Evolutionary conservation across 2,888 invertebrate genomes (phyloP).

Genomic region (Lycocerus yunnanus): DNA sequence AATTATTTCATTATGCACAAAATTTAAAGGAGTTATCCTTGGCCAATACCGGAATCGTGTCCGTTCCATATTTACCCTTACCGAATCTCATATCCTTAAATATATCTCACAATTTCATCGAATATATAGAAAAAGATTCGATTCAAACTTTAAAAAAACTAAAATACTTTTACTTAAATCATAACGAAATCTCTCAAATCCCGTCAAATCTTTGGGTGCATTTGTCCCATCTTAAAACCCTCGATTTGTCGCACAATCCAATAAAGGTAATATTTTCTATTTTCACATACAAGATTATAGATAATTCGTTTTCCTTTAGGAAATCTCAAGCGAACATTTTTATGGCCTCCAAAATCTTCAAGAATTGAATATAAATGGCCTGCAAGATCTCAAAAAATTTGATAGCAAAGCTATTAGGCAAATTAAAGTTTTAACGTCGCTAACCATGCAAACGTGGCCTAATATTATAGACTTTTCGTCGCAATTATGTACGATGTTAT

Average conservation of each 20-base stretch:
- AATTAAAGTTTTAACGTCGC: slow-evolving; percentile 70
- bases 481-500: slow-evolving; percentile 72
- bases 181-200: slow-evolving; percentile 76
- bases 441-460: slow-evolving; percentile 76
- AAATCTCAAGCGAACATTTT: slow-evolving; percentile 73
- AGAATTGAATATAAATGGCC: slow-evolving; percentile 73
- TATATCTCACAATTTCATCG: slow-evolving; percentile 77
- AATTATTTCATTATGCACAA: slow-evolving; percentile 84
- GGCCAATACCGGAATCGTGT: slow-evolving; percentile 75
- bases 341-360: slow-evolving; percentile 72
- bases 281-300: slow-evolving; percentile 1
- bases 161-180: slow-evolving; percentile 74
- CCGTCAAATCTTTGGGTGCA: slow-evolving; percentile 77
- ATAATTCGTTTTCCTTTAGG: slow-evolving; percentile 53
- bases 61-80: slow-evolving; percentile 76
- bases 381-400: slow-evolving; percentile 73
- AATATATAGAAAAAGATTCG: slow-evolving; percentile 70
- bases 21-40: slow-evolving; percentile 78
- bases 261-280: slow-evolving; percentile 59
- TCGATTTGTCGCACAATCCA: slow-evolving; percentile 84
- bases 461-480: slow-evolving; percentile 65
- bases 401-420: slow-evolving; percentile 77
- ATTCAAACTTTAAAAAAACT: slow-evolving; percentile 72
- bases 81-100: slow-evolving; percentile 80
- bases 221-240: slow-evolving; percentile 71